Evolutionary conservation across 1,140 invertebrate species (phyloP), one percentile per base, ranked within the genome.

Genomic region (Archivesica marissinica): DNA sequence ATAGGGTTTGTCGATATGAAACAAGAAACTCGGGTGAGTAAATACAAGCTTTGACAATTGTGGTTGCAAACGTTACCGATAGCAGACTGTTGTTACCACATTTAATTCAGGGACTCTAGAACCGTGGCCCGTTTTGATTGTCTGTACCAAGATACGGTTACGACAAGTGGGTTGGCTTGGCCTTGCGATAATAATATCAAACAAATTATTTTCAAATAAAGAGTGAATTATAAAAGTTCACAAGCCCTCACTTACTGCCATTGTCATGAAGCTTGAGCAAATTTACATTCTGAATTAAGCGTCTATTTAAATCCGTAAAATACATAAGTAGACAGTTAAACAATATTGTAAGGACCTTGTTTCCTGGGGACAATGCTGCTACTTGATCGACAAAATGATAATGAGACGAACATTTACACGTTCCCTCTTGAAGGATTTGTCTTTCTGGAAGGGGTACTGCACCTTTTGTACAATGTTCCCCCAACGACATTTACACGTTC

Each of bases 241-340:
- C 76, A 47, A 66, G 74, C 52, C 76, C 38, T 30, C 76, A 79
- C 76, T 79, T 66, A 64, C 47, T 59, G 20, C 76, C 50, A 79
- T 79, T 79, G 76, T 79, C 76, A 79, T 64, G 4, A 1, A 20
- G 30, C 35, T 79, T 79, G 47, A 79, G 35, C 59, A 79, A 79
- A 79, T 79, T 79, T 79, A 64, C 54, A 47, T 39, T 64, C 17
- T 41, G 59, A 64, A 61, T 79, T 79, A 66, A 50, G 35, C 38
- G 41, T 79, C 76, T 79, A 79, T 79, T 79, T 64, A 44, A 79
- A 79, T 41, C 76, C 35, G n/a, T 64, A 64, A 79, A 79, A 79
- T 41, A 79, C 41, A 64, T 79, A 64, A 79, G 76, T 44, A 50
- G 76, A 54, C 59, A 64, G 41, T 61, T 66, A 79, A 64, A 79